Conservation (phyloP, 1,140 invertebrate species). For the Paralvinella palmiformis region DNA sequence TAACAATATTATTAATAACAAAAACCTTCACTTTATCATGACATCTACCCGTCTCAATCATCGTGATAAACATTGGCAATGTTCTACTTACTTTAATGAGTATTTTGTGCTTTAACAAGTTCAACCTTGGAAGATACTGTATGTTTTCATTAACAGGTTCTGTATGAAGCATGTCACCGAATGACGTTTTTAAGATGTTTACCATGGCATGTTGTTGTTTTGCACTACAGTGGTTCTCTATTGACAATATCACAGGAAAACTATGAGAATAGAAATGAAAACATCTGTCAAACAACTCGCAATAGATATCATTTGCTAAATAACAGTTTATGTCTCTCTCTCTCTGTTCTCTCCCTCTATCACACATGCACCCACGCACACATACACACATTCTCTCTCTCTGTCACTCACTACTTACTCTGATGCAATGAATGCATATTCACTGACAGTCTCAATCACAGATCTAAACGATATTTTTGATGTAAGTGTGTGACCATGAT, state of each 20-base stretch:
- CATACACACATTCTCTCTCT: too few species aligned
- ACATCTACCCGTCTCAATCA: too few species aligned
- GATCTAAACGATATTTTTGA: constrained; percentile 94
- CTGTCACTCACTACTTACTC: too few species aligned
- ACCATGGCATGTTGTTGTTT: constrained; percentile 96
- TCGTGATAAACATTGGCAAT: neutral
- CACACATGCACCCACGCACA: too few species aligned
- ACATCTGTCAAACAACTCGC: too few species aligned
- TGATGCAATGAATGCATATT: constrained; percentile 94
- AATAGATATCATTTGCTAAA: too few species aligned
- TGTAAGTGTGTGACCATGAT: constrained; percentile 94
- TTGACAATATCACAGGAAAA: constrained; percentile 92
- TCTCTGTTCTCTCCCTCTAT: too few species aligned
- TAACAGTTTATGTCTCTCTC: too few species aligned
- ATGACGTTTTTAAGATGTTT: constrained; percentile 77
- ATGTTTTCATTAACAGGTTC: constrained; percentile 32
- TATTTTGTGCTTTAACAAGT: constrained; percentile 50
- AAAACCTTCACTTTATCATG: too few species aligned
- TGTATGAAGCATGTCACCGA: constrained; percentile 61
- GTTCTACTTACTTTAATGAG: constrained; percentile 26
- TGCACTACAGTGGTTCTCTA: constrained; percentile 95
- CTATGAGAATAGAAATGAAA: constrained; percentile 46
- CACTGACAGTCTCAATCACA: constrained; percentile 90
- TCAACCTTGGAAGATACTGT: constrained; percentile 42
- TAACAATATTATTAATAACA: too few species aligned